Evolutionary conservation across 2,113 vertebrate genomes (phyloP).

Genomic region (Psittacara wagleri): DNA sequence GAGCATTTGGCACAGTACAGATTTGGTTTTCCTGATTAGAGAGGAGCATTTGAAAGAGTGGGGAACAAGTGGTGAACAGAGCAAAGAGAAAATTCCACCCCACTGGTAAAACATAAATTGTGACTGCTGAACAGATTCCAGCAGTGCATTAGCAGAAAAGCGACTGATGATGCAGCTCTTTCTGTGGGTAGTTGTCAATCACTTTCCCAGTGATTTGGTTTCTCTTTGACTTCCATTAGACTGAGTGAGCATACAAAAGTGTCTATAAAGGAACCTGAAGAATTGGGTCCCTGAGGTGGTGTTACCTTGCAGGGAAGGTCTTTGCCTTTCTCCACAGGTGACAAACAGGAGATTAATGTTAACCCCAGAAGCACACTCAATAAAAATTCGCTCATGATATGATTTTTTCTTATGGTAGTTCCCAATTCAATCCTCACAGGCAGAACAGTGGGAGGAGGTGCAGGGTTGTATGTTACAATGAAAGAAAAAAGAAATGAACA

Average conservation of each 20-base stretch:
- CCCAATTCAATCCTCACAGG: neutral
- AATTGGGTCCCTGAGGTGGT: neutral
- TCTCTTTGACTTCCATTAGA: neutral
- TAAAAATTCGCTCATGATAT: neutral
- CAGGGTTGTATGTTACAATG: neutral
- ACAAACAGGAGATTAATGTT: neutral
- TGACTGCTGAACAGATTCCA: neutral
- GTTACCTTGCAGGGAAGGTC: neutral
- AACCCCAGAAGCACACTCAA: neutral
- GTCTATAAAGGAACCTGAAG: neutral
- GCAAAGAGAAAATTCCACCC: neutral
- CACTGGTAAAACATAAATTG: neutral
- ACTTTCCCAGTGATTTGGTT: neutral
- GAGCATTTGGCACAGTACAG: neutral
- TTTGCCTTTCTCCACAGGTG: neutral
- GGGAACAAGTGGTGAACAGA: neutral
- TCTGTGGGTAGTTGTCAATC: fast-evolving
- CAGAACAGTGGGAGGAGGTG: neutral
- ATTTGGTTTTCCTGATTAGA: constrained; percentile 30
- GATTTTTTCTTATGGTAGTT: neutral
- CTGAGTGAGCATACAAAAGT: neutral
- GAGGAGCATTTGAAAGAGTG: neutral
- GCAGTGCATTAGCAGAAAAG: neutral
- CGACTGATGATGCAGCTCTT: neutral
- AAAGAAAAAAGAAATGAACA: neutral